Evolutionary conservation across 2,888 invertebrate genomes (phyloP), one percentile per base, ranked within the genome.

Genomic region (Colletes collaris): DNA sequence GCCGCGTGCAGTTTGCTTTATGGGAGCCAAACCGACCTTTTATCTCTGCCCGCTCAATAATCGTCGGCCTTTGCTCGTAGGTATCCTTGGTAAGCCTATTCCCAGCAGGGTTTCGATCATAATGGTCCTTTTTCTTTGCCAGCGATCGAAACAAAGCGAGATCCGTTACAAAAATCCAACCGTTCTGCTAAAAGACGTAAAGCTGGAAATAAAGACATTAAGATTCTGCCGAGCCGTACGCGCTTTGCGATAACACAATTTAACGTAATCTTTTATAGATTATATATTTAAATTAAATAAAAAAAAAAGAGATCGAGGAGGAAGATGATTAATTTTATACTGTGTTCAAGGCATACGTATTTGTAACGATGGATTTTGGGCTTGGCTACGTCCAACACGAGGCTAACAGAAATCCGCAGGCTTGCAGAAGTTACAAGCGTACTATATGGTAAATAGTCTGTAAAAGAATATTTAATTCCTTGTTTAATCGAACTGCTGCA

Each of bases 1-100:
- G 87, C 87, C 87, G 87, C 88, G 83, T 88, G 83, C 87, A 88
- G 87, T 89, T 87, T 86, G 86, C 85, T 91, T 91, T 91, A 91
- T 89, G 91, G 90, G 79, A 86, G 87, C 81, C 85, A 63, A 73
- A 81, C 81, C 73, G 78, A 83, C 88, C 89, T 87, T 90, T 90
- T 88, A 90, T 89, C 87, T 89, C 86, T 82, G 84, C 79, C 88
- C 90, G 89, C 86, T 74, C 84, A 87, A 89, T 87, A 87, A 88
- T 88, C 87, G 83, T 69, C 75, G 79, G 66, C 67, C 60, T 71
- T 70, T 68, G 66, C 78, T 73, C 70, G 78, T 76, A 56, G 63
- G 67, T 60, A 85, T 59, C 55, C 65, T 81, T 65, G 56, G 53
- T 49, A 16, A 53, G 60, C 55, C 63, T 76, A 81, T 79, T 63